A percentile compares a stretch with the other conserved stretches of the same genome.
phyloP scores from a whole-genome alignment of 1,140 invertebrate genomes.

The Plectrocnemia conspersa region DNA sequence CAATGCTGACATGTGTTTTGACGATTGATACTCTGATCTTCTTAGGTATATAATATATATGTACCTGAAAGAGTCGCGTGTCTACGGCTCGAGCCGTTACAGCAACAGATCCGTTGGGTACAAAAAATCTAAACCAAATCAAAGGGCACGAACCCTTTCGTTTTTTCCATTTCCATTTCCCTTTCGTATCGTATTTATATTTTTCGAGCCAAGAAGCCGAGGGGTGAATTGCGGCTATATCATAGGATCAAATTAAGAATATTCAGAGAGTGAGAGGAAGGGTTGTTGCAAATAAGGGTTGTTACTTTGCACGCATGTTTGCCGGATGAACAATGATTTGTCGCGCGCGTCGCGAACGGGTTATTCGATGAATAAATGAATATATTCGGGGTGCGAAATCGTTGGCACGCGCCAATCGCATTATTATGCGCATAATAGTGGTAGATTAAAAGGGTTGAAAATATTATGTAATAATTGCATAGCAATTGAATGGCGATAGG shows the following conservation, averaged over 20 bases:
- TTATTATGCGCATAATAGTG: conserved; percentile 29
- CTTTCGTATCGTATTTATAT: conserved; percentile 13
- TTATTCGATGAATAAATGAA: conserved; percentile 30
- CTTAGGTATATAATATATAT: too few species aligned
- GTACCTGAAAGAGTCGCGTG: conserved; percentile 12
- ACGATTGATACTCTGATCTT: too few species aligned
- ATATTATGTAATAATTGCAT: too few species aligned
- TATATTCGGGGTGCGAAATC: conserved; percentile 28
- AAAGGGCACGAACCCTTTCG: conserved; percentile 18
- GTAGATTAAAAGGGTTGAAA: too few species aligned
- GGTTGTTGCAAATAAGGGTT: conserved; percentile 18
- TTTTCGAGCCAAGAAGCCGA: neutral
- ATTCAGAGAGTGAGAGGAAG: too few species aligned
- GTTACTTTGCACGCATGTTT: conserved; percentile 12
- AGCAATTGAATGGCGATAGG: conserved; percentile 7
- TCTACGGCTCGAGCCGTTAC: conserved; percentile 4
- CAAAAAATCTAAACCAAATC: conserved; percentile 11
- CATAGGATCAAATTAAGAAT: conserved; percentile 15
- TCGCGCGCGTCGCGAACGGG: conserved; percentile 3
- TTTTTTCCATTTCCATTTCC: conserved; percentile 16
- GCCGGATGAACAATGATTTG: conserved; percentile 17
- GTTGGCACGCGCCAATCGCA: conserved; percentile 24
- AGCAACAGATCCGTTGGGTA: conserved; percentile 7
- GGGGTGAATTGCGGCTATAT: conserved; percentile 9
- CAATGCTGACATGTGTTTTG: neutral